phyloP scores from a whole-genome alignment of 1,140 invertebrate genomes.

The Lepidotrigona ventralis region DNA sequence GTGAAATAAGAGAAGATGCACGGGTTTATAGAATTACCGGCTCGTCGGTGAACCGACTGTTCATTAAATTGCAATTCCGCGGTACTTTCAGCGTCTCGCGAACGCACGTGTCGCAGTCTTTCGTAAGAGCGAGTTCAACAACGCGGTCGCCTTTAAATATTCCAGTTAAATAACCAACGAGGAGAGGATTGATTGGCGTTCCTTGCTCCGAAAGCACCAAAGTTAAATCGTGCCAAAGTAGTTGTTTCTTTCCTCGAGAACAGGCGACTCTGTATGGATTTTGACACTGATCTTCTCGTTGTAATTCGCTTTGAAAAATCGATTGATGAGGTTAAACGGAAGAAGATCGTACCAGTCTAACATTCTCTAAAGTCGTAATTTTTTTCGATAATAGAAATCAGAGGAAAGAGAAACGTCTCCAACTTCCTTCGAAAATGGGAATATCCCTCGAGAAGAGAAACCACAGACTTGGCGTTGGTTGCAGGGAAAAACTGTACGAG shows the following conservation, averaged over 20 bases:
- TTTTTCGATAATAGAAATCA: no score
- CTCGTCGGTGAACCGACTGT: constrained; percentile 5
- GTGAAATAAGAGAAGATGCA: neutral
- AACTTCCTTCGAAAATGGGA: no score
- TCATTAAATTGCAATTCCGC: constrained; percentile 36
- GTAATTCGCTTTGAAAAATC: no score
- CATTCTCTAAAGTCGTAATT: no score
- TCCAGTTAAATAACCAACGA: constrained; percentile 33
- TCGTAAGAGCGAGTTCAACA: neutral
- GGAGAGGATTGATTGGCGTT: neutral
- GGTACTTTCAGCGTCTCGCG: constrained; percentile 4
- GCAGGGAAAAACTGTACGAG: no score
- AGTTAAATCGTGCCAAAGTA: neutral
- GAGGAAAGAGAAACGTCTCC: no score
- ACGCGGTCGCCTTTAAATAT: constrained; percentile 41
- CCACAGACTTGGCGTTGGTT: no score
- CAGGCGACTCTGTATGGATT: no score
- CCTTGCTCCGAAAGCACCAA: neutral
- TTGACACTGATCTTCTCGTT: no score
- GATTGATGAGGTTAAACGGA: no score
- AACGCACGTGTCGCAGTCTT: constrained; percentile 25
- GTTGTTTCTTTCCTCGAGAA: neutral
- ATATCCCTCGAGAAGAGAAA: no score
- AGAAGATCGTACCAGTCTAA: no score
- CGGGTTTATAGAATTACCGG: neutral